phyloP scores from a whole-genome alignment of 1,140 invertebrate species.

The Drosophila pruinosa region DNA sequence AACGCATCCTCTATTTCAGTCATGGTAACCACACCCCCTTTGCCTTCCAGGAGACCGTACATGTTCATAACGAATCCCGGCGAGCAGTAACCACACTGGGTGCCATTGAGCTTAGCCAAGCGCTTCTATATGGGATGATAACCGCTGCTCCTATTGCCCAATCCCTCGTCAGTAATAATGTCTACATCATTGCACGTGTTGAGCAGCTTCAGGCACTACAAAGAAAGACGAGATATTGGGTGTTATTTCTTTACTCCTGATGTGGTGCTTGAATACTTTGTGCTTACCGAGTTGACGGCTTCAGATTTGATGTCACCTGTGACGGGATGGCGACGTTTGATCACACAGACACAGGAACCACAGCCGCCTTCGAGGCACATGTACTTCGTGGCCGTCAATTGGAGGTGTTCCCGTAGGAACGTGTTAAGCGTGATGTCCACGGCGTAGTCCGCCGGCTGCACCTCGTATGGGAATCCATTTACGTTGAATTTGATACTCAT shows the following conservation, averaged over 20 bases:
- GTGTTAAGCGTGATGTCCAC: slow-evolving; percentile 86
- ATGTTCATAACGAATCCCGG: slow-evolving; percentile 94
- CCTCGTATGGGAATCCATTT: slow-evolving; percentile 61
- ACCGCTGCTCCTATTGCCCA: slow-evolving; percentile 87
- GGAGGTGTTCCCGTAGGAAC: slow-evolving; percentile 87
- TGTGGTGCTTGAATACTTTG: background rate
- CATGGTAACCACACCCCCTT: slow-evolving; percentile 85
- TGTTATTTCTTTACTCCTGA: too few relatives aligned
- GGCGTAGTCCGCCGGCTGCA: slow-evolving; percentile 56
- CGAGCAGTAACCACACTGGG: slow-evolving; percentile 92
- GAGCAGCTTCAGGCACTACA: slow-evolving; percentile 82
- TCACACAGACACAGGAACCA: slow-evolving; percentile 90
- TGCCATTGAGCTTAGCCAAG: slow-evolving; percentile 88
- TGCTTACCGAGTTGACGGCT: slow-evolving; percentile 90
- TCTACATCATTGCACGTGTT: slow-evolving; percentile 89
- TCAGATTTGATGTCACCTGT: slow-evolving; percentile 84
- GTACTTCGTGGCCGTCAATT: slow-evolving; percentile 90
- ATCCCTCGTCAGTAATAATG: slow-evolving; percentile 90
- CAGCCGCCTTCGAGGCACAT: slow-evolving; percentile 94
- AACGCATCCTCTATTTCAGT: slow-evolving; percentile 90
- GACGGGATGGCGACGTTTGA: slow-evolving; percentile 84
- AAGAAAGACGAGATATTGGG: background rate
- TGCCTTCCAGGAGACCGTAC: slow-evolving; percentile 86
- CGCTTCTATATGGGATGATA: slow-evolving; percentile 89
- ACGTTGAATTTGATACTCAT: slow-evolving; percentile 71